Conservation (phyloP, 2,113 vertebrate genomes). For the Percina caprodes region DNA sequence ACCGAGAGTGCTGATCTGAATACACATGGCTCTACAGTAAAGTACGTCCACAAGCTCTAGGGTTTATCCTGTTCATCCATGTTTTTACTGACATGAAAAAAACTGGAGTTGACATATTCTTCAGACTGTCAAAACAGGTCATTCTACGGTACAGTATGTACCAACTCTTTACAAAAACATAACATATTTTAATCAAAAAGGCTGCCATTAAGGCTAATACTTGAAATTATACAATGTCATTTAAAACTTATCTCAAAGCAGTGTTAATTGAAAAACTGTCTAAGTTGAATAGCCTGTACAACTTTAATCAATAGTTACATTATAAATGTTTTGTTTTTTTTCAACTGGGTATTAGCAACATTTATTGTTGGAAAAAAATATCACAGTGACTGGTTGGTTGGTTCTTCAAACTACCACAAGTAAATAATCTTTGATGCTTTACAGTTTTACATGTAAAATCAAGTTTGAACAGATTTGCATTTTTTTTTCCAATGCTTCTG, state of each 20-base stretch:
- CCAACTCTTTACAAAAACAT: constrained; percentile 34
- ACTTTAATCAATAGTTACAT: neutral
- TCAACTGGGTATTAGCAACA: neutral
- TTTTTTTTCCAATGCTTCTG: neutral
- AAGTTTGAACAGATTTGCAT: constrained; percentile 32
- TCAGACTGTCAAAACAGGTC: neutral
- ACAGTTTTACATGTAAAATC: constrained; percentile 13
- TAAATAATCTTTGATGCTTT: constrained; percentile 13
- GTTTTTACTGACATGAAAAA: constrained; percentile 46
- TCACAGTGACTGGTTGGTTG: constrained; percentile 10
- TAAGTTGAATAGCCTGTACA: constrained; percentile 5
- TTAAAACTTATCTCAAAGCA: constrained; percentile 6
- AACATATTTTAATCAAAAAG: constrained; percentile 9
- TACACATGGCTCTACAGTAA: neutral
- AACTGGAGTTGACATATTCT: neutral
- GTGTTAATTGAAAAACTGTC: constrained; percentile 22
- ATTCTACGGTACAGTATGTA: neutral
- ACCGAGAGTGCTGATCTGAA: neutral
- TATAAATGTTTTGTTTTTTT: neutral
- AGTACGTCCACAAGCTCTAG: neutral
- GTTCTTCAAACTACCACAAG: constrained; percentile 20
- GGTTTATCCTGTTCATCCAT: neutral
- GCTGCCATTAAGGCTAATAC: neutral
- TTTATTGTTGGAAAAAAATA: constrained; percentile 7
- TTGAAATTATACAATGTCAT: constrained; percentile 10